phyloP scores from a whole-genome alignment of 2,888 invertebrate genomes.

The Plagiodera versicolora region DNA sequence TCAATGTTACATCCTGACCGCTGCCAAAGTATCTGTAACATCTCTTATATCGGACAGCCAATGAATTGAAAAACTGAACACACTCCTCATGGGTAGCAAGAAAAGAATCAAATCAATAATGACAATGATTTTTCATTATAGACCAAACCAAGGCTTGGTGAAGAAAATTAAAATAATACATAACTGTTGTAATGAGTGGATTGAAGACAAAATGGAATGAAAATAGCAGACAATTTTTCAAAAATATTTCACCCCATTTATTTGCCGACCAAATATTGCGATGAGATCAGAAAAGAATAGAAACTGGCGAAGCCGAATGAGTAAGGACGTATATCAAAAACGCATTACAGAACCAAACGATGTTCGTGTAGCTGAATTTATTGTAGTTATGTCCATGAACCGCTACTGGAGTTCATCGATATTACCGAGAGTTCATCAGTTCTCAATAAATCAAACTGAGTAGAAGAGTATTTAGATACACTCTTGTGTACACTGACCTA shows the following conservation, averaged over 20 bases:
- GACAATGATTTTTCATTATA: background rate
- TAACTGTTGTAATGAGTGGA: background rate
- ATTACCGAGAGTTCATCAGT: too few relatives aligned
- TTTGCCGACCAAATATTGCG: background rate
- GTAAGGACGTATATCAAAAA: background rate
- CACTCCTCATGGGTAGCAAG: too few relatives aligned
- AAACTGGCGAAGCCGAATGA: background rate
- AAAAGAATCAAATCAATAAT: background rate
- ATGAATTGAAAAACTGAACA: too few relatives aligned
- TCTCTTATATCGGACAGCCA: too few relatives aligned
- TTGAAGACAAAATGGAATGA: background rate
- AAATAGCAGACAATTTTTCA: background rate
- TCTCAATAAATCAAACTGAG: too few relatives aligned
- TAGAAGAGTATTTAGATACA: too few relatives aligned
- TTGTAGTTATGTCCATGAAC: background rate
- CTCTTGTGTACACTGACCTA: too few relatives aligned
- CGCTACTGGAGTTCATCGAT: too few relatives aligned
- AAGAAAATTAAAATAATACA: background rate
- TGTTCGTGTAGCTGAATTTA: background rate
- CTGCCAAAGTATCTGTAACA: too few relatives aligned
- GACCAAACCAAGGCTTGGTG: background rate
- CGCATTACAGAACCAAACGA: background rate
- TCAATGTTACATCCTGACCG: too few relatives aligned
- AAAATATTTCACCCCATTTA: background rate
- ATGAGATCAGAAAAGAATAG: background rate